Evolutionary conservation across 2,797 vertebrate species (phyloP), one percentile per base, ranked within the genome.

Genomic region (Toxotes lorentzi): DNA sequence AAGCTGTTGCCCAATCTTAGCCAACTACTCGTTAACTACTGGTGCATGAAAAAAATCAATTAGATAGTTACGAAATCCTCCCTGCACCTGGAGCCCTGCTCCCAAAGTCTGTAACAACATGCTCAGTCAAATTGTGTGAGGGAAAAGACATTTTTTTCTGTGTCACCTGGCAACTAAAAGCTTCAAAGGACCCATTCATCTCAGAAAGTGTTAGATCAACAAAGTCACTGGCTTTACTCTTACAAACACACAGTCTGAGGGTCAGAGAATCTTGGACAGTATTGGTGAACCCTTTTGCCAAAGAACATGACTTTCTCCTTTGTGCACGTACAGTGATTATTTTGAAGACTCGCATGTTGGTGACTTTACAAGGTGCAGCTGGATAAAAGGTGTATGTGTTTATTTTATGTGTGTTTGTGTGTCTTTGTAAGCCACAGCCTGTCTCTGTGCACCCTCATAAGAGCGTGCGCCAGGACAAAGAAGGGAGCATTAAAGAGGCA

Each of bases 141-240:
- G 24, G 53, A 24, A 56, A 35, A 40, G 24, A 3, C 0, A 13
- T 21, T 43, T 38, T 66, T 58, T 27, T 43, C 17, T 40, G 73
- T 59, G 79, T 92, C 87, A 89, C 90, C 83, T 91, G 88, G 86
- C 88, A 90, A 90, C 88, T 87, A 90, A 91, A 92, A 90, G 87
- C 88, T 79, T 86, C 62, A 81, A 81, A 81, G 47, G 57, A 47
- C 54, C 40, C 0, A 21, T 34, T 86, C 57, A 76, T 76, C 72
- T 79, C 56, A 54, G 56, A 72, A 85, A 79, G 68, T 81, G 75
- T 76, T 8, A 16, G 27, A 70, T 58, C 53, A 61, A 71, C 27
- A 38, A 47, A 76, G 64, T 19, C 35, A 0, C 47, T 34, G 45
- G 27, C 62, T 76, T 76, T 48, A 70, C 72, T 85, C 76, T 64